Conservation (phyloP, 2,797 vertebrate species). For the Ctenopoma multispine region DNA sequence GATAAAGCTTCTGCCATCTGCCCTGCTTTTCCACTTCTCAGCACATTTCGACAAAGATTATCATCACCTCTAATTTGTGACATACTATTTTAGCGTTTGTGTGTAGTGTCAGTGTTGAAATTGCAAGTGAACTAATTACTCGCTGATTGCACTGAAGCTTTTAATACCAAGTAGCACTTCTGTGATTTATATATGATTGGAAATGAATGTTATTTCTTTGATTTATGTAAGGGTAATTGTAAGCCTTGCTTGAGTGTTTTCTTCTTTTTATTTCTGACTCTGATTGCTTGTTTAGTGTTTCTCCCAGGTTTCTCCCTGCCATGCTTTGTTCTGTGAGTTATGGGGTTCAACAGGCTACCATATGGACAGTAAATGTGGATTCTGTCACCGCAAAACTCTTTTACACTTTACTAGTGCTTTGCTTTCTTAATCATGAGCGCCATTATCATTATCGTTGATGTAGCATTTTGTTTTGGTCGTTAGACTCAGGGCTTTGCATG, state of each 20-base stretch:
- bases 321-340: conserved; percentile 79
- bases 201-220: conserved; percentile 28
- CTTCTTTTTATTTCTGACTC: conserved; percentile 13
- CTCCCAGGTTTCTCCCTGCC: conserved; percentile 38
- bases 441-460: conserved; percentile 83
- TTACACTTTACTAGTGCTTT: conserved; percentile 75
- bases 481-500: conserved; percentile 78
- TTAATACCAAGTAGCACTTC: conserved; percentile 19
- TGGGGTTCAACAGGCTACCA: conserved; percentile 78
- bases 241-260: not conserved
- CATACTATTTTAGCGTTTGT: conserved; percentile 57
- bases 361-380: conserved; percentile 81
- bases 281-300: conserved; percentile 33
- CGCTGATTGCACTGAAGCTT: conserved; percentile 32
- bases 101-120: conserved; percentile 32
- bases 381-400: conserved; percentile 71
- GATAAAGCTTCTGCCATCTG: conserved; percentile 83
- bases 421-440: conserved; percentile 84
- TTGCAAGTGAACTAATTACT: conserved; percentile 51
- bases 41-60: conserved; percentile 61
- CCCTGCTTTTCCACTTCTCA: conserved; percentile 66
- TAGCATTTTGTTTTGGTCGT: conserved; percentile 83
- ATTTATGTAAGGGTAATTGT: conserved; percentile 38
- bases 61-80: conserved; percentile 66
- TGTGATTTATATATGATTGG: conserved; percentile 35